These are phyloP conservation scores for Baronia brevicornis DNA, from an alignment of 2,888 invertebrate species.

Conservation along the genomic window DNA sequence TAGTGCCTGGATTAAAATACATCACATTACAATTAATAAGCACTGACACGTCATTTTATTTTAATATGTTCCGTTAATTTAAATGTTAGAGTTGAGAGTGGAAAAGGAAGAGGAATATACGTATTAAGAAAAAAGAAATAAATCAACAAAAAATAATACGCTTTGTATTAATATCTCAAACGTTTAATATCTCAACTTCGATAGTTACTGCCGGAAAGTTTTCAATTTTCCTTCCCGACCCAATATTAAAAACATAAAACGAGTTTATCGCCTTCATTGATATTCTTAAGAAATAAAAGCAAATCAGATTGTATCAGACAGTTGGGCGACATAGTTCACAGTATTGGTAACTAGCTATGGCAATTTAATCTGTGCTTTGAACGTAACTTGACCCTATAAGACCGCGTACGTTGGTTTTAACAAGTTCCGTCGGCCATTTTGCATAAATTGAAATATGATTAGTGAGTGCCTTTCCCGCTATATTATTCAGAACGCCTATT, in stretches of 20 bases:
- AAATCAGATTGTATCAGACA: no score
- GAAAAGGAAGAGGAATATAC: no score
- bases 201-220: no score
- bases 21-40: slow-evolving; percentile 16
- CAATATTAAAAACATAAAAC: no score
- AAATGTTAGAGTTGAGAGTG: no score
- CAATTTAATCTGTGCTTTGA: slow-evolving; percentile 17
- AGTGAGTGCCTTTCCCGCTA: slow-evolving; percentile 19
- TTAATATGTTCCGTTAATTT: slow-evolving; percentile 3
- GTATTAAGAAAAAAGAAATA: no score
- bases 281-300: slow-evolving; percentile 3
- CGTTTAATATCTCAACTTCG: no score
- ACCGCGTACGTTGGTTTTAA: slow-evolving; percentile 17
- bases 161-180: no score
- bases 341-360: slow-evolving; percentile 18
- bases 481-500: no score
- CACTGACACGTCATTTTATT: slow-evolving; percentile 9
- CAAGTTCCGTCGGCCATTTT: slow-evolving; percentile 21
- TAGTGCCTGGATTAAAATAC: slow-evolving; percentile 14
- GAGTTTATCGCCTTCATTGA: no score
- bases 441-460: slow-evolving; percentile 23
- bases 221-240: no score
- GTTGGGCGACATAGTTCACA: slow-evolving; percentile 13
- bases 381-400: slow-evolving; percentile 17
- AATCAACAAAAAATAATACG: no score